These are phyloP conservation scores for Nephrotoma appendiculata DNA, from an alignment of 2,888 invertebrate genomes.

Conservation along the genomic window DNA sequence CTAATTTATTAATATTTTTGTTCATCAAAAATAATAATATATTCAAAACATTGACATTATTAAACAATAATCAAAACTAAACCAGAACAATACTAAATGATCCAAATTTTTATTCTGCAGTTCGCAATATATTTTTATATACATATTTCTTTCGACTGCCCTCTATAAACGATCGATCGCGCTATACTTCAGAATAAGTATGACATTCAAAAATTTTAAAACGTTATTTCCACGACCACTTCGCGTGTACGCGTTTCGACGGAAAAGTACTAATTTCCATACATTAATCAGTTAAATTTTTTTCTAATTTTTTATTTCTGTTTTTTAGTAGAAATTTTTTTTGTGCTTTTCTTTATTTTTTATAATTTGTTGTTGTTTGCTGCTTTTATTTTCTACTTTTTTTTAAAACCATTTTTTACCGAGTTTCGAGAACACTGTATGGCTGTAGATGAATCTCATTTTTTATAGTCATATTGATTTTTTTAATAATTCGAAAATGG, in stretches of 20 bases:
- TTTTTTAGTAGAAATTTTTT: not conserved
- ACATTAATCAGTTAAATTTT: not conserved
- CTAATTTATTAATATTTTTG: not conserved
- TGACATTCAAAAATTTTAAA: not conserved
- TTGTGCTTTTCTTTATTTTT: not conserved
- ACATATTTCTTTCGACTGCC: too few relatives aligned
- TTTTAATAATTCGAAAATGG: not conserved
- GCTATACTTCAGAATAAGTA: not conserved
- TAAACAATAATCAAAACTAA: too few relatives aligned
- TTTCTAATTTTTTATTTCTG: not conserved
- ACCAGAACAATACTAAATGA: too few relatives aligned
- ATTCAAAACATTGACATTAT: too few relatives aligned
- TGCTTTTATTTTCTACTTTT: not conserved
- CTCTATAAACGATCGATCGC: too few relatives aligned
- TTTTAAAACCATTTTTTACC: not conserved
- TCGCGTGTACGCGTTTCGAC: not conserved
- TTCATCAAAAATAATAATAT: not conserved
- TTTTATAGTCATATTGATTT: not conserved
- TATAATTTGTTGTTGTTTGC: not conserved
- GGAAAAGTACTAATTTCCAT: not conserved
- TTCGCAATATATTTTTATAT: too few relatives aligned
- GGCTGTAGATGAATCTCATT: not conserved
- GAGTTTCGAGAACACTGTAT: not conserved
- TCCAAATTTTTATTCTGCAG: too few relatives aligned
- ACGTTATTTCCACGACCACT: not conserved